Evolutionary conservation across 2,888 invertebrate species (phyloP).

Genomic region (Epirrhoe tristata): DNA sequence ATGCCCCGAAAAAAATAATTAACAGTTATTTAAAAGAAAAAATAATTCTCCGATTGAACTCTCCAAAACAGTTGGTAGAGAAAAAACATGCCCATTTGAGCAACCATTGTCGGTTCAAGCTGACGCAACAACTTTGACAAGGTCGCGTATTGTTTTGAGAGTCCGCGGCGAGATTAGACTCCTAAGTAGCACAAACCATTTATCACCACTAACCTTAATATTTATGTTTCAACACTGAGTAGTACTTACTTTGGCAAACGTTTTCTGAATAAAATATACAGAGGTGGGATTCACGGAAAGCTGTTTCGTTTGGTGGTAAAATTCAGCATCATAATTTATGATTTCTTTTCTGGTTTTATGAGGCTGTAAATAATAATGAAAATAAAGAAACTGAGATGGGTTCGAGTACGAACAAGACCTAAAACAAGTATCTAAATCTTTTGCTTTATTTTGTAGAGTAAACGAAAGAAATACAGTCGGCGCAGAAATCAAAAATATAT

Average conservation of each 20-base stretch:
- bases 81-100: constrained; percentile 16
- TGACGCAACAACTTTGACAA: constrained; percentile 54
- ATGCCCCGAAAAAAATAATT: no score
- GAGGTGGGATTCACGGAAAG: constrained; percentile 15
- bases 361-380: constrained; percentile 27
- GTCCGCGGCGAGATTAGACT: constrained; percentile 48
- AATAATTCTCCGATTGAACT: neutral
- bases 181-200: constrained; percentile 49
- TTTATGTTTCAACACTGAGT: constrained; percentile 39
- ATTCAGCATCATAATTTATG: constrained; percentile 24
- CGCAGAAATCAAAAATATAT: no score
- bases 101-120: constrained; percentile 42
- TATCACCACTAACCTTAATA: constrained; percentile 44
- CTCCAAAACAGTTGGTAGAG: neutral
- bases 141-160: constrained; percentile 51
- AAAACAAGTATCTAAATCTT: neutral
- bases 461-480: neutral
- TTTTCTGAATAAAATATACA: constrained; percentile 34
- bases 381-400: constrained; percentile 13
- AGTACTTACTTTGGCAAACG: constrained; percentile 30
- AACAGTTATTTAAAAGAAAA: no score
- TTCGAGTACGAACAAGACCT: constrained; percentile 1
- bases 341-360: constrained; percentile 29
- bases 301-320: constrained; percentile 18
- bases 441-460: neutral